Percentiles rank a stretch among this genome's conserved stretches.
Conservation (phyloP, 2,888 invertebrate species). For the Conops quadrifasciatus region DNA sequence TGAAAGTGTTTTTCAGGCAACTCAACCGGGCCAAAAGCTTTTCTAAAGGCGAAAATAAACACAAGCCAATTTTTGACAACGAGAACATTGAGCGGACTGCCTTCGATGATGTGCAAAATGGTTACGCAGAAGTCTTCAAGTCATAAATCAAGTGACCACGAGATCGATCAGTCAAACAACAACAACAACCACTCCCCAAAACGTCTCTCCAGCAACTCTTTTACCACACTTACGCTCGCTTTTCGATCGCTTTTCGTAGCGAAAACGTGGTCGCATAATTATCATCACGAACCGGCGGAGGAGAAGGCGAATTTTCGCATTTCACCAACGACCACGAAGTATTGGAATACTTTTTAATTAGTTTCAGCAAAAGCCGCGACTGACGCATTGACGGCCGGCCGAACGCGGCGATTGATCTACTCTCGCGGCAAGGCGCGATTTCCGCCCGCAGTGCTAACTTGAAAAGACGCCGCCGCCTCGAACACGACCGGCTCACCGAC, state of each 20-base stretch:
- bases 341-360: constrained; percentile 24
- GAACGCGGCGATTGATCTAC: not conserved
- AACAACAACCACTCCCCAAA: too few relatives aligned
- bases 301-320: not conserved
- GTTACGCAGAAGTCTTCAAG: too few relatives aligned
- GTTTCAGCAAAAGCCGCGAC: constrained; percentile 6
- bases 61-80: not conserved
- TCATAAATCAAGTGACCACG: too few relatives aligned
- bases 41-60: not conserved
- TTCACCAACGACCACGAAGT: not conserved
- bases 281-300: not conserved
- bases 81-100: too few relatives aligned
- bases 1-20: not conserved
- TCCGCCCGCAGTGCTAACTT: not conserved
- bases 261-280: not conserved
- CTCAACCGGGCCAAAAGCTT: too few relatives aligned
- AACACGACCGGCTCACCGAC: not conserved
- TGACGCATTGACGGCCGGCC: not conserved
- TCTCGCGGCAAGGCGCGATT: not conserved
- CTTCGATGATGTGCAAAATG: too few relatives aligned
- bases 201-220: not conserved
- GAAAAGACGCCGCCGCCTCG: not conserved
- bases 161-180: too few relatives aligned
- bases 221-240: not conserved
- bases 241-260: not conserved